phyloP scores from a whole-genome alignment of 2,888 invertebrate species.

The Metallyticus violacea region DNA sequence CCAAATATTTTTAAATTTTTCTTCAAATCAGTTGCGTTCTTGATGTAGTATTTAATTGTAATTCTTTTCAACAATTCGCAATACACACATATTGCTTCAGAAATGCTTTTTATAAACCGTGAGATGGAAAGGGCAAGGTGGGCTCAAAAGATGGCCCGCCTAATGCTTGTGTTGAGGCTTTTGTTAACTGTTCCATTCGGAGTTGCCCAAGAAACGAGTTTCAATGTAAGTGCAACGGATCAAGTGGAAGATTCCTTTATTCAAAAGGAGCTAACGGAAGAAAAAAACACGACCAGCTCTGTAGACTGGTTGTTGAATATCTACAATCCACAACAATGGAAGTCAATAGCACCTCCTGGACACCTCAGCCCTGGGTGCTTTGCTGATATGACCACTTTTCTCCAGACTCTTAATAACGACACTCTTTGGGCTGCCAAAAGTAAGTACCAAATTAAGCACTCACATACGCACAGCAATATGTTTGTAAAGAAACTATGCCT shows the following conservation, averaged over 20 bases:
- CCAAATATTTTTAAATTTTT: neutral
- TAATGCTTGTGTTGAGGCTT: neutral
- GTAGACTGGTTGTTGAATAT: constrained; percentile 53
- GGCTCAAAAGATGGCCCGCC: neutral
- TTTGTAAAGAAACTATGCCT: too few species aligned
- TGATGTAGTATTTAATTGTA: neutral
- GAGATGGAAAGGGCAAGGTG: neutral
- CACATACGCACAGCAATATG: too few species aligned
- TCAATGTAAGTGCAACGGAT: neutral
- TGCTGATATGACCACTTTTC: constrained; percentile 55
- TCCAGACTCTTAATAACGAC: constrained; percentile 58
- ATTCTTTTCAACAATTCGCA: neutral
- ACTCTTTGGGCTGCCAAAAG: constrained; percentile 75
- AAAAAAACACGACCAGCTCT: neutral
- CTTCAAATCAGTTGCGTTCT: neutral
- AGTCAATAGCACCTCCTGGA: constrained; percentile 41
- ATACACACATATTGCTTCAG: neutral
- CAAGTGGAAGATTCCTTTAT: neutral
- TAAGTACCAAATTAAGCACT: too few species aligned
- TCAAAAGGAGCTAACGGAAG: neutral
- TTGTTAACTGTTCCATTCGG: neutral
- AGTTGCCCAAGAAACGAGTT: neutral
- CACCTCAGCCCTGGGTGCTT: constrained; percentile 57
- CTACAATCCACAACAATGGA: constrained; percentile 64
- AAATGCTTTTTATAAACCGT: neutral